Evolutionary conservation across 2,888 invertebrate genomes (phyloP).

Genomic region (Diaphora mendica): DNA sequence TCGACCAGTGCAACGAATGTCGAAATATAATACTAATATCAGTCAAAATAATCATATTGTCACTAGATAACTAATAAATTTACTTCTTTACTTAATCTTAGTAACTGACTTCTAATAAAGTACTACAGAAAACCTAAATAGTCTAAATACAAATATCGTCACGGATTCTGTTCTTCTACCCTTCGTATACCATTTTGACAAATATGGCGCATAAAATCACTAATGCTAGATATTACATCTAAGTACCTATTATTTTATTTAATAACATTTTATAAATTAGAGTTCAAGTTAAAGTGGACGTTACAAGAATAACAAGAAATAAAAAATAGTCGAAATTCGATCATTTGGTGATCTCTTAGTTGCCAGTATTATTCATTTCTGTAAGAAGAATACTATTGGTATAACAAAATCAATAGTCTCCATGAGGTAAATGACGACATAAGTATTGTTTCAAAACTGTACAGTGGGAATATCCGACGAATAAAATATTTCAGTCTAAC

Average conservation of each 20-base stretch:
- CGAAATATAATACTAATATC: not conserved
- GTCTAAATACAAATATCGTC: not conserved
- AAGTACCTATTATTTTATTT: too few species aligned
- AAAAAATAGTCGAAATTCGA: too few species aligned
- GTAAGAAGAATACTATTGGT: too few species aligned
- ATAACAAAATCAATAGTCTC: not conserved
- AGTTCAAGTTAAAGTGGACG: too few species aligned
- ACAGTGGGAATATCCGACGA: constrained; percentile 29
- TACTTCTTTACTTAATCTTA: not conserved
- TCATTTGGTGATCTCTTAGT: too few species aligned
- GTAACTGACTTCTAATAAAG: not conserved
- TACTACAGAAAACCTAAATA: not conserved
- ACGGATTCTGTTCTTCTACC: not conserved
- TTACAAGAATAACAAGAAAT: too few species aligned
- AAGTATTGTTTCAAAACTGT: constrained; percentile 18
- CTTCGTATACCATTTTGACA: not conserved
- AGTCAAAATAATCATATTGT: not conserved
- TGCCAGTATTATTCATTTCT: too few species aligned
- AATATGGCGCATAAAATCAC: too few species aligned
- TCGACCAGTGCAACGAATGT: not conserved
- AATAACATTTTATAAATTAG: too few species aligned
- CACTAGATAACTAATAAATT: not conserved
- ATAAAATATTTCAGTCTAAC: constrained; percentile 28
- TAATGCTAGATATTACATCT: too few species aligned
- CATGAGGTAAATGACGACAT: constrained; percentile 8